Conservation (phyloP, 2,888 invertebrate genomes). For the Drosophila nigritarsus region DNA sequence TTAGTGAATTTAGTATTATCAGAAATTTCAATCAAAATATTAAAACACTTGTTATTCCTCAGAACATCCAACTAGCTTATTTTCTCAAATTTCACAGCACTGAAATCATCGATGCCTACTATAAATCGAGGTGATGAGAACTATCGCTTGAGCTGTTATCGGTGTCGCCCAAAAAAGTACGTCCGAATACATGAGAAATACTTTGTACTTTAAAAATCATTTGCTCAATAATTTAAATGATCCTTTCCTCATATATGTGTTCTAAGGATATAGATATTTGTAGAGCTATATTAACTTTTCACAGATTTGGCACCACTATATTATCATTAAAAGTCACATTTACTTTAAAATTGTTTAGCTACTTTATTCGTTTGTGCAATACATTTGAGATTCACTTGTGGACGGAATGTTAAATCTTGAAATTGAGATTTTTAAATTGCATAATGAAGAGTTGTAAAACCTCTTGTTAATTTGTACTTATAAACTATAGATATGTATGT, state of each 20-base stretch:
- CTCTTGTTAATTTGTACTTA: conserved; percentile 33
- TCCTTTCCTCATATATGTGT: not conserved
- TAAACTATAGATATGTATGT: conserved; percentile 18
- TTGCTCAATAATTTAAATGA: not conserved
- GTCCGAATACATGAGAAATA: not conserved
- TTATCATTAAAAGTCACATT: not conserved
- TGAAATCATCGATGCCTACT: conserved; percentile 19
- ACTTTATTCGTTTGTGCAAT: conserved; percentile 53
- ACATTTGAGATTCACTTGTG: conserved; percentile 66
- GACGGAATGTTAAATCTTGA: conserved; percentile 45
- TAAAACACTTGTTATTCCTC: conserved; percentile 44
- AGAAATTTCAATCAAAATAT: conserved; percentile 43
- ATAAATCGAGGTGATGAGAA: conserved; percentile 6
- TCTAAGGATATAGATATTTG: not conserved
- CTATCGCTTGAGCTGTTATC: conserved; percentile 26
- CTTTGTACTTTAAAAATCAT: not conserved
- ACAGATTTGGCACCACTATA: not conserved
- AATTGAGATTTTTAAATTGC: conserved; percentile 8
- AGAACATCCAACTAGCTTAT: conserved; percentile 13
- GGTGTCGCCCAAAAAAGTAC: conserved; percentile 1
- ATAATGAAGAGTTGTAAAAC: conserved; percentile 20
- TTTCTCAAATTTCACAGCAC: conserved; percentile 50
- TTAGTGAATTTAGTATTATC: conserved; percentile 21
- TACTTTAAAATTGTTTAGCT: conserved; percentile 26
- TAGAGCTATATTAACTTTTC: not conserved